Percentiles rank a stretch among this genome's conserved stretches.
Evolutionary conservation across 2,888 invertebrate genomes (phyloP).

Genomic region (Anticlea derivata): DNA sequence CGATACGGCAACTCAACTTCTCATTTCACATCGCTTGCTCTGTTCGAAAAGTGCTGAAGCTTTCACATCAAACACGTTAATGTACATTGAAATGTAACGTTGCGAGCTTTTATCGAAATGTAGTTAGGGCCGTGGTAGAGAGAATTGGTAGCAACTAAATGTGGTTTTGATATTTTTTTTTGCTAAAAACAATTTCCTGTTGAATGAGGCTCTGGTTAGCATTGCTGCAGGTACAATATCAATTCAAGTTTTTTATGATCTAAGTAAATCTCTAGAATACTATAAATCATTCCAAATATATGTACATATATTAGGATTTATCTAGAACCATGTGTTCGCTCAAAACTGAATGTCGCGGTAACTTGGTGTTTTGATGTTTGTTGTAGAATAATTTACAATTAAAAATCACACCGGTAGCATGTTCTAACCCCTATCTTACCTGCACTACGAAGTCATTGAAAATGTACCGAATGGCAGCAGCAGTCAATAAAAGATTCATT

Average conservation of each 20-base stretch:
- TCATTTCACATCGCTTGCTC: background rate
- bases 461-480: too few species aligned
- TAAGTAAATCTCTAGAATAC: too few species aligned
- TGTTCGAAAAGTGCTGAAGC: background rate
- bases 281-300: too few species aligned
- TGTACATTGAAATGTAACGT: background rate
- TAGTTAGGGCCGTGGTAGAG: slow-evolving; percentile 1
- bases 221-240: slow-evolving; percentile 51
- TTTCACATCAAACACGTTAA: slow-evolving; percentile 6
- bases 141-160: slow-evolving; percentile 56
- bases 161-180: slow-evolving; percentile 55
- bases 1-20: slow-evolving; percentile 1
- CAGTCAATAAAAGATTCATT: too few species aligned
- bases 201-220: slow-evolving; percentile 44
- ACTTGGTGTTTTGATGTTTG: too few species aligned
- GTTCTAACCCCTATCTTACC: too few species aligned
- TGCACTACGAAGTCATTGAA: too few species aligned
- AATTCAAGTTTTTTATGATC: slow-evolving; percentile 35
- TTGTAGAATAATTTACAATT: too few species aligned
- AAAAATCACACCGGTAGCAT: too few species aligned
- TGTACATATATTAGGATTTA: too few species aligned
- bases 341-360: too few species aligned
- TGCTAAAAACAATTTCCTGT: slow-evolving; percentile 65
- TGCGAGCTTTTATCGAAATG: background rate
- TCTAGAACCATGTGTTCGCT: too few species aligned